Percentiles rank a stretch among this genome's conserved stretches.
These are phyloP conservation scores for Indicator maculatus DNA, from an alignment of 2,113 vertebrate genomes.

Conservation along the genomic window DNA sequence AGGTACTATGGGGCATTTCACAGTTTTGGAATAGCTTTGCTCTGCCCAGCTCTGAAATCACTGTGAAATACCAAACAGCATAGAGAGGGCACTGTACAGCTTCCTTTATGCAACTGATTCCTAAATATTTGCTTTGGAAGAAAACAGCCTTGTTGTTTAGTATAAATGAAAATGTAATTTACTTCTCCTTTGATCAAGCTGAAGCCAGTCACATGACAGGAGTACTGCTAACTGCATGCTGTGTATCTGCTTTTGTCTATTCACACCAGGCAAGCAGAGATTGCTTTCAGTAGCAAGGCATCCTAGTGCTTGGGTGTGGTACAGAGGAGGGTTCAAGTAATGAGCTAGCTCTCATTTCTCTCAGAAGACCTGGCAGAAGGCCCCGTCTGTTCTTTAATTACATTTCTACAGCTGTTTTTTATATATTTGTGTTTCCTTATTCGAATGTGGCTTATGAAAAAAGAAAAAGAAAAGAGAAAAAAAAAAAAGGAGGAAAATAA, in stretches of 20 bases:
- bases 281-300: conserved; percentile 16
- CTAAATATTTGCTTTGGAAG: conserved; percentile 43
- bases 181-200: conserved; percentile 14
- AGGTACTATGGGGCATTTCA: not conserved
- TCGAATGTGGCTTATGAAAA: conserved; percentile 38
- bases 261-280: conserved; percentile 19
- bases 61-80: not conserved
- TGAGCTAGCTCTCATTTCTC: conserved; percentile 55
- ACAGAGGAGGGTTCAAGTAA: conserved; percentile 29
- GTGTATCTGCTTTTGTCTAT: conserved; percentile 19
- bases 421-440: conserved; percentile 71
- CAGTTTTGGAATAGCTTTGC: not conserved
- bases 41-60: not conserved
- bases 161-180: conserved; percentile 12
- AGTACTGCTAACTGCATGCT: not conserved
- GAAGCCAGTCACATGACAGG: not conserved
- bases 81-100: not conserved
- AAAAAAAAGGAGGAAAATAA: not conserved
- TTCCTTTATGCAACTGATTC: not conserved
- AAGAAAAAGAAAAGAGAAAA: accelerated
- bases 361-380: conserved; percentile 63
- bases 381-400: conserved; percentile 69
- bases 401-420: conserved; percentile 75
- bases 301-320: not conserved
- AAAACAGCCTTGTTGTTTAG: conserved; percentile 7